These are phyloP conservation scores for Babyrousa celebensis DNA, from an alignment of 2,797 vertebrate species.

Conservation along the genomic window DNA sequence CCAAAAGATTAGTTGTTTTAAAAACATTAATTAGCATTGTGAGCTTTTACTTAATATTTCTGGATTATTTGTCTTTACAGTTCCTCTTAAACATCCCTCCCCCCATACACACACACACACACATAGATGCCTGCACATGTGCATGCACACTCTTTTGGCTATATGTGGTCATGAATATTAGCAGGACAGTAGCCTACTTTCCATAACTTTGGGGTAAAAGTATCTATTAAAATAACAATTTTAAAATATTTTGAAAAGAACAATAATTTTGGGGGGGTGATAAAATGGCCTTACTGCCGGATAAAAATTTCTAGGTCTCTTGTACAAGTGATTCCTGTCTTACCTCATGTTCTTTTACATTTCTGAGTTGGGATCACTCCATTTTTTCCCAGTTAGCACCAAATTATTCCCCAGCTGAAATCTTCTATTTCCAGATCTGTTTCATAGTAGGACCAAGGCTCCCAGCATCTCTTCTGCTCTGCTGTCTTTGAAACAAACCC, in stretches of 20 bases:
- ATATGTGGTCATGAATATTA: neutral
- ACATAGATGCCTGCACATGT: neutral
- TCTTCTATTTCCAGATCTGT: neutral
- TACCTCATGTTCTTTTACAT: slow-evolving; percentile 23
- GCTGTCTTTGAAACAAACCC: slow-evolving; percentile 56
- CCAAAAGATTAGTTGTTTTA: slow-evolving; percentile 54
- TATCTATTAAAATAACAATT: slow-evolving; percentile 33
- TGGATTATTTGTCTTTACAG: slow-evolving; percentile 53
- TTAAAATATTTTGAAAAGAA: slow-evolving; percentile 69
- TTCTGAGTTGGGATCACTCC: neutral
- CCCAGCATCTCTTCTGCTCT: neutral
- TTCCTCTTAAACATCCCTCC: neutral
- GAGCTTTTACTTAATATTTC: slow-evolving; percentile 55
- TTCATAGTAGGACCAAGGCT: slow-evolving; percentile 18
- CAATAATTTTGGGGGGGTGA: neutral
- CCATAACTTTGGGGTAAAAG: slow-evolving; percentile 19
- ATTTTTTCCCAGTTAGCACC: neutral
- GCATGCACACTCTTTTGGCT: neutral
- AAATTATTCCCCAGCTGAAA: slow-evolving; percentile 40
- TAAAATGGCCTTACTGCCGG: slow-evolving; percentile 31
- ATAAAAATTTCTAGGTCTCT: neutral
- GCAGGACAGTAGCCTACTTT: neutral
- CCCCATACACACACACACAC: neutral
- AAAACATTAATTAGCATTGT: slow-evolving; percentile 47
- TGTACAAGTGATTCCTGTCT: slow-evolving; percentile 29